phyloP scores from a whole-genome alignment of 1,140 invertebrate genomes.

The Coboldia fuscipes region DNA sequence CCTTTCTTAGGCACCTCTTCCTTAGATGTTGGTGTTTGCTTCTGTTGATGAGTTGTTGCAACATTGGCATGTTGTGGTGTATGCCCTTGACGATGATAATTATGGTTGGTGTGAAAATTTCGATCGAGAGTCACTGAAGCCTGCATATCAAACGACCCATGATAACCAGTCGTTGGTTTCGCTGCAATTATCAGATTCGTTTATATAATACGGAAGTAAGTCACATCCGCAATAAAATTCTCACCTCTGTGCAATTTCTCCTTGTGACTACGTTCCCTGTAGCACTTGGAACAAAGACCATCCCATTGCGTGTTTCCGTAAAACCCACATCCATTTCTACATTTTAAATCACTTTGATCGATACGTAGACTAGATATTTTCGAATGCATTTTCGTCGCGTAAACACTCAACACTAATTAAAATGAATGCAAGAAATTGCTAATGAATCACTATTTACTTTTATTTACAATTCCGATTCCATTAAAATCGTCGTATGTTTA shows the following conservation, averaged over 20 bases:
- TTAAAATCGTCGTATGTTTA: too few relatives aligned
- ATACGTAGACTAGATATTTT: slow-evolving; percentile 55
- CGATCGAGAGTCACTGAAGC: not conserved
- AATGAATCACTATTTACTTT: too few relatives aligned
- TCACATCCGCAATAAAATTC: not conserved
- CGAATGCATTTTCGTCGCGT: too few relatives aligned
- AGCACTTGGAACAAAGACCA: slow-evolving; percentile 87
- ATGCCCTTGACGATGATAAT: not conserved
- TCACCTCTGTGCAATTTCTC: slow-evolving; percentile 30
- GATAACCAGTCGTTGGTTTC: not conserved
- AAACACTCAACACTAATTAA: too few relatives aligned
- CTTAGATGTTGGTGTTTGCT: not conserved
- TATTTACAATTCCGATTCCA: too few relatives aligned
- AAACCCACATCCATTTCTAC: slow-evolving; percentile 88
- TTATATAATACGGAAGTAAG: too few relatives aligned
- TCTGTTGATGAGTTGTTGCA: not conserved
- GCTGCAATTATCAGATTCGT: not conserved
- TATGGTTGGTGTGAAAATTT: not conserved
- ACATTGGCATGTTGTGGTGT: not conserved
- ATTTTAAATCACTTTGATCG: slow-evolving; percentile 69
- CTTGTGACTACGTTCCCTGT: slow-evolving; percentile 41
- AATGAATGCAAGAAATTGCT: too few relatives aligned
- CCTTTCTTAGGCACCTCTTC: slow-evolving; percentile 6
- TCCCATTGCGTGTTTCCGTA: slow-evolving; percentile 95
- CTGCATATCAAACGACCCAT: not conserved